These are phyloP conservation scores for Epinotia demarniana DNA, from an alignment of 2,888 invertebrate genomes.

Conservation along the genomic window DNA sequence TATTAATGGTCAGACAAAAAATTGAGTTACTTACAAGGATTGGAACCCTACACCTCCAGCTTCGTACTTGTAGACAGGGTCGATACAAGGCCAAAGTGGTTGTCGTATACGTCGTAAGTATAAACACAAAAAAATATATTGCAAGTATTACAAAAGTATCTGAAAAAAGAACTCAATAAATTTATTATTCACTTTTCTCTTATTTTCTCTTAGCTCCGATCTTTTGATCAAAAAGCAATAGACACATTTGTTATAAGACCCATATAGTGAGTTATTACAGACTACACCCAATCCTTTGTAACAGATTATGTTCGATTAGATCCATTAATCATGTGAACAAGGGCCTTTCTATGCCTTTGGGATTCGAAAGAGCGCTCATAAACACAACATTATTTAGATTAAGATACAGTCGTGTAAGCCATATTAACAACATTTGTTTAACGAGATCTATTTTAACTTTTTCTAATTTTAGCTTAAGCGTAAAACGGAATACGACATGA, in stretches of 20 bases:
- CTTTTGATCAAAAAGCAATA: neutral
- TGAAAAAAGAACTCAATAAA: too few species aligned
- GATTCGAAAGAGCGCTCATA: neutral
- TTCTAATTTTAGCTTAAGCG: constrained; percentile 1
- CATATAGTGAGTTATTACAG: neutral
- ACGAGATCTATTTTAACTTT: constrained; percentile 1
- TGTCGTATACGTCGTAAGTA: too few species aligned
- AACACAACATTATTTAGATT: neutral
- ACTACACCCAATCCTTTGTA: neutral
- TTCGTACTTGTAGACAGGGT: too few species aligned
- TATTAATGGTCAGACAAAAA: too few species aligned
- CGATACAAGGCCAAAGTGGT: too few species aligned
- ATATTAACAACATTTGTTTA: neutral
- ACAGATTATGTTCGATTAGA: constrained; percentile 2
- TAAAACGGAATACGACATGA: constrained; percentile 37
- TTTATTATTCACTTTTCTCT: neutral
- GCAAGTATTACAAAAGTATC: neutral
- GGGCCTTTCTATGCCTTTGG: neutral
- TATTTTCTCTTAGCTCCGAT: neutral
- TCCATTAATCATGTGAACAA: neutral
- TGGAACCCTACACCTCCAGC: too few species aligned
- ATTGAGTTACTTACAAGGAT: too few species aligned
- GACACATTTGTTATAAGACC: neutral
- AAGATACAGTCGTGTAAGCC: neutral
- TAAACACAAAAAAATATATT: too few species aligned